Base-by-base conservation (phyloP, 2,888 invertebrate genomes). In the Caenorhabditis sp. region DNA sequence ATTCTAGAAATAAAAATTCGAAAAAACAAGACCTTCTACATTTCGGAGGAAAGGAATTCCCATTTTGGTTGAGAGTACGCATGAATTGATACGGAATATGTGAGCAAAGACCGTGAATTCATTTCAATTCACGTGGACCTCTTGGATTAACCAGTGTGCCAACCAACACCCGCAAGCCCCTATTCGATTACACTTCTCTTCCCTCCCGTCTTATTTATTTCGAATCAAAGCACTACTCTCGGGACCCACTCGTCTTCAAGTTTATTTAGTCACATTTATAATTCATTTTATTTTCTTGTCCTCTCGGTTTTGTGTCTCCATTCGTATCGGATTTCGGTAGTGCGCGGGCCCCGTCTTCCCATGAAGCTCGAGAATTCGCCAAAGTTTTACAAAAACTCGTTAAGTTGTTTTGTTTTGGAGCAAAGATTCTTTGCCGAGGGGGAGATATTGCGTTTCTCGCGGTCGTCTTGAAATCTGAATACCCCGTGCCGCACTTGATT, bases 141-240 rank as follows among this genome's bases (percentile, higher is more conserved):
- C 52, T 59, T 59, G 70, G 70, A 70, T 70, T 70, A 70, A 70
- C 59, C 70, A 70, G 59, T 70, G 70, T 53, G 70, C 70, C 70
- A 45, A 70, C 62, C 63, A 56, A 55, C 72, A 48, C 63, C 50
- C 72, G 35, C 68, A 30, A 37, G 26, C 48, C 72, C 72, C 72
- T 74, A 74, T 74, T 74, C 74, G 74, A 66, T 74, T 74, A 74
- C 74, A 74, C 74, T 66, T 66, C 46, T 56, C 52, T 45, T 30
- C 52, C 15, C 17, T 20, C 37, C 35, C 59, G 43, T 74, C 61
- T 74, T 73, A 65, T 73, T 73, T 73, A 53, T 62, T 63, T 72
- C 63, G 17, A 71, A 62, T 62, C 61, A 71, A 62, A 56, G 46
- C 52, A 39, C 41, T 32, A 46, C 48, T 35, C 26, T 50, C 43